Base-by-base conservation (phyloP, 2,797 vertebrate species). In the Brachyalestes nurse region DNA sequence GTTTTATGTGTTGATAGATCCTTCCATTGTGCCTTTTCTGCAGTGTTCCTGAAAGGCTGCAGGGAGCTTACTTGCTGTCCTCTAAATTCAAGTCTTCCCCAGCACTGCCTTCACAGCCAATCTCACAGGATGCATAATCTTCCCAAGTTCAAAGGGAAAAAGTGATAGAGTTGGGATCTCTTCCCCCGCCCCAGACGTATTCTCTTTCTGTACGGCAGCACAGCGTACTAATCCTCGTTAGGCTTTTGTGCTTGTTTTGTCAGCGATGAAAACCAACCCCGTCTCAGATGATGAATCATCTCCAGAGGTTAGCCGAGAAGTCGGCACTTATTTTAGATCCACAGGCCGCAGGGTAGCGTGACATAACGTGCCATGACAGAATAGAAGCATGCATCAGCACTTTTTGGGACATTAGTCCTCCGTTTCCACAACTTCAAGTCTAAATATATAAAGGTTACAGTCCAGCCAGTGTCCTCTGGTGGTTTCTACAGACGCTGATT, bases 81-180 rank as follows among this genome's bases (percentile, higher is more conserved):
- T 58, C 42, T 60, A 70, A 21, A 51, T 71, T 49, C 34, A 67
- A 40, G 38, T 72, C 49, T 78, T 86, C 87, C 53, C 87, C 51
- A 34, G 17, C 51, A 10, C 9, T 49, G 49, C 19, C 45, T 25
- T 25, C 74, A 58, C 47, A 23, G 21, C 49, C 60, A 82, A 49
- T 74, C 64, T 82, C 80, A 9, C 80, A 38, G 13, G n/a, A 17
- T 23, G 51, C 47, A n/a, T 72, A 77, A 72, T 77, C 75, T 66
- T 71, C 21, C 7, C 8, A 9, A 60, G 55, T 74, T 74, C 72
- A 74, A 58, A 74, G 72, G 12, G n/a, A 45, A 9, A 60, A 45
- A 45, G 34, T 45, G 53, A 58, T n/a, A 57, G 49, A 47, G 47
- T n/a, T 67, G 62, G 62, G 34, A 10, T 67, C 42, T 19, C 62